Evolutionary conservation across 2,888 invertebrate genomes (phyloP).

Genomic region (Ochropleura leucogaster): DNA sequence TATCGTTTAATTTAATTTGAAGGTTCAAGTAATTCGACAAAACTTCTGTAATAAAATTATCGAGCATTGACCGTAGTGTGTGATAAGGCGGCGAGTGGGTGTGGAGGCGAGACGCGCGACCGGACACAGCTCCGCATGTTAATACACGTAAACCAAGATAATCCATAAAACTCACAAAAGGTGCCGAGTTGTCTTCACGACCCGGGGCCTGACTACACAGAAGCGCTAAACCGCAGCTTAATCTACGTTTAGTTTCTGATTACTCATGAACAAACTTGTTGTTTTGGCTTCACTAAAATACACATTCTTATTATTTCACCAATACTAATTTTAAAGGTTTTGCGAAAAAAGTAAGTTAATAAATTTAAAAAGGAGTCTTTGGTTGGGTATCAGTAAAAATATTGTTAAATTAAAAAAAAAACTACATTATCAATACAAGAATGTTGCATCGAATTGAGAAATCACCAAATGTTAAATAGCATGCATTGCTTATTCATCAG

Average conservation of each 20-base stretch:
- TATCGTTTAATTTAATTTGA: conserved; percentile 89
- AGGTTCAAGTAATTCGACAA: conserved; percentile 88
- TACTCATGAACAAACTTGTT: conserved; percentile 1
- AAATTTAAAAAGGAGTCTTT: neutral
- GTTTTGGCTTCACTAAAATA: neutral
- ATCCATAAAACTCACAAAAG: conserved; percentile 89
- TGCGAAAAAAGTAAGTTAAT: neutral
- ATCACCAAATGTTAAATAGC: conserved; percentile 71
- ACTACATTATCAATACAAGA: conserved; percentile 10
- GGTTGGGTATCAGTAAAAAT: neutral
- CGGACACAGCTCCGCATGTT: conserved; percentile 86
- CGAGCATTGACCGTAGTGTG: conserved; percentile 84
- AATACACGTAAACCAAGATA: conserved; percentile 88
- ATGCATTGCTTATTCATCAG: conserved; percentile 86
- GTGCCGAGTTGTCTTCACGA: conserved; percentile 88
- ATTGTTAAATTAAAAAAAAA: neutral
- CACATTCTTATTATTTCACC: neutral
- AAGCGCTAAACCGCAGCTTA: conserved; percentile 64
- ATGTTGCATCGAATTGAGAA: conserved; percentile 47
- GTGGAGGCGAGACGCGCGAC: conserved; percentile 79
- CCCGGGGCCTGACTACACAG: conserved; percentile 73
- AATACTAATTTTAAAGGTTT: neutral
- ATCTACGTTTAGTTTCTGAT: conserved; percentile 49
- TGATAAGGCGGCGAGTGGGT: conserved; percentile 82
- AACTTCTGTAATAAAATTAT: conserved; percentile 90